A percentile compares a stretch with the other conserved stretches of the same genome.
phyloP scores from a whole-genome alignment of 2,113 vertebrate genomes.

The Pica pica region DNA sequence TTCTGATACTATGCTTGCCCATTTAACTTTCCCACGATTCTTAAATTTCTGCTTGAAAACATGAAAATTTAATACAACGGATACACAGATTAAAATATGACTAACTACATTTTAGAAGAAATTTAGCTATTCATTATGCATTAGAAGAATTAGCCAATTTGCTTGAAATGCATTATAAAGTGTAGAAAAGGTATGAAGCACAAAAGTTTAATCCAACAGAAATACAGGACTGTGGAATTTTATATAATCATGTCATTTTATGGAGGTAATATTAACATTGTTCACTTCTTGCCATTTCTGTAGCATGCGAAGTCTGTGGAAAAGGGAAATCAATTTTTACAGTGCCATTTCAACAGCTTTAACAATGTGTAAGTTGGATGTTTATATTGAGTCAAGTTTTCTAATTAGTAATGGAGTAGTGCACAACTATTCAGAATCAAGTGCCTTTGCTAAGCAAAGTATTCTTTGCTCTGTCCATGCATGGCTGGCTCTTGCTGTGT shows the following conservation, averaged over 20 bases:
- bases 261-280: neutral
- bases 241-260: neutral
- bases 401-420: neutral
- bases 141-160: neutral
- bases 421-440: neutral
- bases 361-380: neutral
- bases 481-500: neutral
- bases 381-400: neutral
- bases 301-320: neutral
- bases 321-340: neutral
- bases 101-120: neutral
- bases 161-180: neutral
- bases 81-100: neutral
- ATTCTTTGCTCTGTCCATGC: neutral
- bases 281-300: neutral
- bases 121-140: neutral
- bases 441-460: conserved; percentile 6
- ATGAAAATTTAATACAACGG: neutral
- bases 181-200: neutral
- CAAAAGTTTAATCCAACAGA: neutral
- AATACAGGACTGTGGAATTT: neutral
- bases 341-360: neutral
- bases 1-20: neutral
- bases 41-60: neutral
- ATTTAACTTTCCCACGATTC: neutral